Conservation (phyloP, 2,888 invertebrate genomes). For the Stratiomys singularior region DNA sequence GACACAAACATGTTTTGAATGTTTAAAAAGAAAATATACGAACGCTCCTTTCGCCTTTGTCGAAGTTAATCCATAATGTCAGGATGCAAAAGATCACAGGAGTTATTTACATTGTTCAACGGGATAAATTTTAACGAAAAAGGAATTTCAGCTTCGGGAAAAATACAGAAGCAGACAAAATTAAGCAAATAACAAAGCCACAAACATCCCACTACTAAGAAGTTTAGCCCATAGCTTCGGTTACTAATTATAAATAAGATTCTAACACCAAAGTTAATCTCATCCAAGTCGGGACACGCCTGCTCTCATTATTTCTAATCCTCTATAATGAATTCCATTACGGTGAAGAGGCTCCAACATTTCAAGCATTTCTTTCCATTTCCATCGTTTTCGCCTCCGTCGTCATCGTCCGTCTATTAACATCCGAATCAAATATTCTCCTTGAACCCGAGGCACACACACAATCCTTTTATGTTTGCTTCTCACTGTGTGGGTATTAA, state of each 20-base stretch:
- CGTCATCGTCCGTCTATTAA: neutral
- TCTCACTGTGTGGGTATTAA: neutral
- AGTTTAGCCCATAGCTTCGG: neutral
- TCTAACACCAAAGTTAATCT: slow-evolving; percentile 17
- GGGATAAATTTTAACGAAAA: too few relatives aligned
- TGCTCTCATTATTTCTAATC: slow-evolving; percentile 16
- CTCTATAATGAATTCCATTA: slow-evolving; percentile 19
- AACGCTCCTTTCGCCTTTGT: too few relatives aligned
- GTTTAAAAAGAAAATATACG: too few relatives aligned
- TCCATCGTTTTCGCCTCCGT: neutral
- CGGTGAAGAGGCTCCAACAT: neutral
- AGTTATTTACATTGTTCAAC: too few relatives aligned
- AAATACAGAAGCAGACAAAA: too few relatives aligned
- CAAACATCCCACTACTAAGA: too few relatives aligned
- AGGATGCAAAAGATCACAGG: too few relatives aligned
- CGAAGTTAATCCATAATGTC: too few relatives aligned
- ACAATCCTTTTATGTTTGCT: slow-evolving; percentile 8
- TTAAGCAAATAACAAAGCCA: too few relatives aligned
- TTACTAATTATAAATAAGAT: slow-evolving; percentile 24
- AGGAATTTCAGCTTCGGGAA: too few relatives aligned
- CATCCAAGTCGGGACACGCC: neutral
- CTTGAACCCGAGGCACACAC: neutral
- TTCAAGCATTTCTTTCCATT: neutral
- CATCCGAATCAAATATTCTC: neutral
- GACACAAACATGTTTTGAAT: too few relatives aligned